A percentile compares a stretch with the other conserved stretches of the same genome.
Conservation (phyloP, 2,888 invertebrate species). For the Octodonta nipae region DNA sequence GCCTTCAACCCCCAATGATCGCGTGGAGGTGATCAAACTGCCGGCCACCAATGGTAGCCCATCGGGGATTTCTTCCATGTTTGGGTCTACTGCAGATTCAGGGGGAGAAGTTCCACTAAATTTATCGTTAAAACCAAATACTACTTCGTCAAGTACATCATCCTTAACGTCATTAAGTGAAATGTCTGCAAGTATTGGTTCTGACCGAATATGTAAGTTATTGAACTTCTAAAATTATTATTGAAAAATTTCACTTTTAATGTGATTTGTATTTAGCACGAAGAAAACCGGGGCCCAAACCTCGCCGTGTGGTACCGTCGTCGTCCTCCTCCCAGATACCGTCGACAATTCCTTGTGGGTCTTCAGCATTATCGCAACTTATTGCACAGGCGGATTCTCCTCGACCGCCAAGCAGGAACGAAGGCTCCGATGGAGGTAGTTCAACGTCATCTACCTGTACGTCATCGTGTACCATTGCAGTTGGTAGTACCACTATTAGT, state of each 20-base stretch:
- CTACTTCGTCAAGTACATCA: constrained; percentile 29
- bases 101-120: constrained; percentile 68
- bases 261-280: constrained; percentile 54
- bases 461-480: constrained; percentile 16
- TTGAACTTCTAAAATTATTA: background rate
- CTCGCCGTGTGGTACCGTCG: constrained; percentile 38
- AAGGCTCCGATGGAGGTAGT: constrained; percentile 29
- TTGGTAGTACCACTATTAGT: constrained; percentile 12
- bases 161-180: constrained; percentile 47
- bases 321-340: constrained; percentile 27
- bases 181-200: constrained; percentile 37
- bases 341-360: constrained; percentile 30
- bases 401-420: constrained; percentile 41
- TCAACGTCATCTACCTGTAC: constrained; percentile 26
- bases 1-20: constrained; percentile 40
- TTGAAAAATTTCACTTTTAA: too few species aligned
- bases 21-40: constrained; percentile 71
- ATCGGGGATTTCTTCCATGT: constrained; percentile 25
- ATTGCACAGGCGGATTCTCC: constrained; percentile 47
- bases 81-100: constrained; percentile 34
- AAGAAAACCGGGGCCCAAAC: constrained; percentile 62
- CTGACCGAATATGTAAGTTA: constrained; percentile 43
- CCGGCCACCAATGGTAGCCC: constrained; percentile 48
- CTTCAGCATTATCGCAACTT: constrained; percentile 41
- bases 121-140: constrained; percentile 62